phyloP scores from a whole-genome alignment of 2,888 invertebrate species.

The Ischnura elegans region DNA sequence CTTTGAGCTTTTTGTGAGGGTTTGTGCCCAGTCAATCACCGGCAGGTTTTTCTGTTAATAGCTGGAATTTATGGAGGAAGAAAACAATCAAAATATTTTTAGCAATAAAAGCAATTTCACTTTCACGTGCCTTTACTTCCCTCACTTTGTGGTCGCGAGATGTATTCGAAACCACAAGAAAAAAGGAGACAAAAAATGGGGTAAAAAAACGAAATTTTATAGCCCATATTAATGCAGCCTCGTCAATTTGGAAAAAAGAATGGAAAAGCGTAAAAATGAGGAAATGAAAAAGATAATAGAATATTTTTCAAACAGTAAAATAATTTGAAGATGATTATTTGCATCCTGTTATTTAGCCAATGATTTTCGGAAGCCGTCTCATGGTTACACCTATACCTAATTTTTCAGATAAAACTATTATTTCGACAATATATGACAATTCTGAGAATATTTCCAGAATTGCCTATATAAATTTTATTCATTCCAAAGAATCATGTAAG shows the following conservation, averaged over 20 bases:
- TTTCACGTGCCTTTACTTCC: neutral
- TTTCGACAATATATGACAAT: neutral
- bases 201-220: slow-evolving; percentile 10
- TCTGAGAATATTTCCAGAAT: neutral
- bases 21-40: neutral
- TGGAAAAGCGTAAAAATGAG: slow-evolving; percentile 12
- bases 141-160: neutral
- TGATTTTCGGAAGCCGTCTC: neutral
- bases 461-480: neutral
- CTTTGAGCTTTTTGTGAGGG: neutral
- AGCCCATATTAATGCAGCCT: neutral
- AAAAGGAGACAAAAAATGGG: neutral
- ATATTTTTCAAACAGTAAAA: neutral
- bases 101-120: slow-evolving; percentile 23
- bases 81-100: slow-evolving; percentile 24
- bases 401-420: neutral
- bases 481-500: neutral
- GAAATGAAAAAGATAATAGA: slow-evolving; percentile 34
- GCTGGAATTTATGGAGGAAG: slow-evolving; percentile 33
- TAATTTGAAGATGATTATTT: neutral
- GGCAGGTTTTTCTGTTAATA: slow-evolving; percentile 18
- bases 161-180: neutral
- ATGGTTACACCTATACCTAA: neutral
- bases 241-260: neutral
- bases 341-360: neutral